Conservation (phyloP, 2,888 invertebrate species). For the Conops quadrifasciatus region DNA sequence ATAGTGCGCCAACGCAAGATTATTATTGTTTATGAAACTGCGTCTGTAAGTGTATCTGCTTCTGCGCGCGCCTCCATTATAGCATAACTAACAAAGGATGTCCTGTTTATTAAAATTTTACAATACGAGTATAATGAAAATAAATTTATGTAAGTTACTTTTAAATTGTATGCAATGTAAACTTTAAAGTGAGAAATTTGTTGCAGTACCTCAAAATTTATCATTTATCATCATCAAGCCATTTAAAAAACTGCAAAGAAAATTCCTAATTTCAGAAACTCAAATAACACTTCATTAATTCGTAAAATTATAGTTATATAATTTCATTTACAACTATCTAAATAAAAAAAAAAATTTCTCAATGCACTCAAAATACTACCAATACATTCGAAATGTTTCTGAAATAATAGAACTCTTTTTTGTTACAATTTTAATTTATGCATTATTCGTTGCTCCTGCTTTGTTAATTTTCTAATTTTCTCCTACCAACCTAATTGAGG, state of each 20-base stretch:
- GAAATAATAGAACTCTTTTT: neutral
- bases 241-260: too few species aligned
- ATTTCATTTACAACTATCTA: neutral
- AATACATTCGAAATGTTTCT: neutral
- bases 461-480: too few species aligned
- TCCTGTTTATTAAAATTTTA: slow-evolving; percentile 24
- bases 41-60: neutral
- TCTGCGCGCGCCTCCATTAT: slow-evolving; percentile 24
- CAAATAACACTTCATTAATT: slow-evolving; percentile 5
- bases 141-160: slow-evolving; percentile 24
- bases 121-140: slow-evolving; percentile 18
- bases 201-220: neutral
- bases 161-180: slow-evolving; percentile 22
- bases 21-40: neutral
- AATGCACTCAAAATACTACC: too few species aligned
- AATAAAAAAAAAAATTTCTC: neutral
- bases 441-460: too few species aligned
- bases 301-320: neutral
- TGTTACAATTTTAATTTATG: too few species aligned
- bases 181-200: slow-evolving; percentile 12
- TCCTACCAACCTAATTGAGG: too few species aligned
- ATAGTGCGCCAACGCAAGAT: slow-evolving; percentile 37
- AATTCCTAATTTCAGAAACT: slow-evolving; percentile 19
- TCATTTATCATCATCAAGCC: too few species aligned
- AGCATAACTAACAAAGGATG: slow-evolving; percentile 23